A percentile compares a stretch with the other conserved stretches of the same genome.
Evolutionary conservation across 2,797 vertebrate species (phyloP).

Genomic region (Tamandua tetradactyla): DNA sequence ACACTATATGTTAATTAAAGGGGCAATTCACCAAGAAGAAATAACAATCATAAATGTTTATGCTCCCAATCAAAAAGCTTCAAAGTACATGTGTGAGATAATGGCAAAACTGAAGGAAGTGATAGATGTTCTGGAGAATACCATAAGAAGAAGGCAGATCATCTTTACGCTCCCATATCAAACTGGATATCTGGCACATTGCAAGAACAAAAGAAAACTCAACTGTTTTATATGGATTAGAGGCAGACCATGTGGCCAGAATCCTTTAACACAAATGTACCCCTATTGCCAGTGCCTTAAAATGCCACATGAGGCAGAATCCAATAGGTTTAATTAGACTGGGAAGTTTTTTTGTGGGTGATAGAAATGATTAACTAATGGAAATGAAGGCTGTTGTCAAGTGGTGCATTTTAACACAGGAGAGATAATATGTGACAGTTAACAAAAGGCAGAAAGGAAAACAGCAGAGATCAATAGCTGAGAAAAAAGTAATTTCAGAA

Average conservation of each 20-base stretch:
- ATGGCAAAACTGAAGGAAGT: too few relatives aligned
- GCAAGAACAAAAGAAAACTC: neutral
- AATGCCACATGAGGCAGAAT: neutral
- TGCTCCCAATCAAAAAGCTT: too few relatives aligned
- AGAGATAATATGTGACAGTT: neutral
- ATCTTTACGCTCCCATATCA: neutral
- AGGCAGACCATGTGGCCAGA: neutral
- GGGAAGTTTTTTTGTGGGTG: neutral
- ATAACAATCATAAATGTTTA: too few relatives aligned
- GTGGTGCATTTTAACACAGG: neutral
- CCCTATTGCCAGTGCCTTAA: neutral
- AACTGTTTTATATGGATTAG: neutral
- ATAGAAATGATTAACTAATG: neutral
- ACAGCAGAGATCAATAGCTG: neutral
- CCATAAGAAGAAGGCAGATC: neutral
- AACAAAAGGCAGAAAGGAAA: too few relatives aligned
- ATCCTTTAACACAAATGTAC: neutral
- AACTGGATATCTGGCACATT: neutral
- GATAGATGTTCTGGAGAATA: too few relatives aligned
- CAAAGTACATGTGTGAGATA: too few relatives aligned
- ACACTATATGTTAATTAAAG: too few relatives aligned
- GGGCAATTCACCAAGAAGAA: too few relatives aligned
- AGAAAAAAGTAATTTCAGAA: neutral
- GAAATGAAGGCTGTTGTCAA: neutral
- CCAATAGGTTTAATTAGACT: neutral